Conservation (phyloP, 30 jellyfish, hydroid and myxozoan genomes). For the Clytia hemisphaerica region DNA sequence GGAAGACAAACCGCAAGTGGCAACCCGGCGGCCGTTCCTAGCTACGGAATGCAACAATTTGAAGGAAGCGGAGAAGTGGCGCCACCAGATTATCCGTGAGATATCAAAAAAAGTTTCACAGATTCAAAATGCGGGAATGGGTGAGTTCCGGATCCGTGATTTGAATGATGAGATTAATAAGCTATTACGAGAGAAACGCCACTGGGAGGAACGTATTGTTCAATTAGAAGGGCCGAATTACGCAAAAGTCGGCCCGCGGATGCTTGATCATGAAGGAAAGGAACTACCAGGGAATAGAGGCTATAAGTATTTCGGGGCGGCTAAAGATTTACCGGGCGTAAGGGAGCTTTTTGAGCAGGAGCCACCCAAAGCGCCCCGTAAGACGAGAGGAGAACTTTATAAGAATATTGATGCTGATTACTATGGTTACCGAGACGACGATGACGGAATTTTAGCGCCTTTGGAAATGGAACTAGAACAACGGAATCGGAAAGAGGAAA, state of each 20-base stretch:
- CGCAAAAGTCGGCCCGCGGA: slow-evolving; percentile 82
- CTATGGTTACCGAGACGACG: slow-evolving; percentile 94
- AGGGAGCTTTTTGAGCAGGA: slow-evolving; percentile 93
- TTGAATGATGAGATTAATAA: slow-evolving; percentile 92
- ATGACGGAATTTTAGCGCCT: slow-evolving; percentile 78
- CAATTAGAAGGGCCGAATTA: slow-evolving; percentile 97
- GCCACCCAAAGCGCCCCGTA: slow-evolving; percentile 90
- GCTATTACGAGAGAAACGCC: slow-evolving; percentile 82
- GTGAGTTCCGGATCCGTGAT: slow-evolving; percentile 94
- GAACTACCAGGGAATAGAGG: slow-evolving; percentile 96
- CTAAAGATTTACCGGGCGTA: slow-evolving; percentile 98
- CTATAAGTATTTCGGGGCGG: slow-evolving; percentile 95
- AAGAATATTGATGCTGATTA: slow-evolving; percentile 89
- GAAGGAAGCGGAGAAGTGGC: slow-evolving; percentile 86
- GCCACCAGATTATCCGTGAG: slow-evolving; percentile 81
- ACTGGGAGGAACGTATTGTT: slow-evolving; percentile 89
- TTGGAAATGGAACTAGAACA: slow-evolving; percentile 66
- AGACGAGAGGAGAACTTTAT: slow-evolving; percentile 78
- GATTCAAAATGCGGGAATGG: slow-evolving; percentile 98
- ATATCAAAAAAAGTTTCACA: slow-evolving; percentile 89
- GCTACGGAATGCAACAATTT: slow-evolving; percentile 90
- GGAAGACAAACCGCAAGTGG: slow-evolving; percentile 75
- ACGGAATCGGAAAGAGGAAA: slow-evolving; percentile 59
- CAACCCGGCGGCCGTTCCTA: slow-evolving; percentile 70
- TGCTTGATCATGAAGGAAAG: slow-evolving; percentile 95